Evolutionary conservation across 2,797 vertebrate species (phyloP), one percentile per base, ranked within the genome.

Genomic region (Holocentrus rufus): DNA sequence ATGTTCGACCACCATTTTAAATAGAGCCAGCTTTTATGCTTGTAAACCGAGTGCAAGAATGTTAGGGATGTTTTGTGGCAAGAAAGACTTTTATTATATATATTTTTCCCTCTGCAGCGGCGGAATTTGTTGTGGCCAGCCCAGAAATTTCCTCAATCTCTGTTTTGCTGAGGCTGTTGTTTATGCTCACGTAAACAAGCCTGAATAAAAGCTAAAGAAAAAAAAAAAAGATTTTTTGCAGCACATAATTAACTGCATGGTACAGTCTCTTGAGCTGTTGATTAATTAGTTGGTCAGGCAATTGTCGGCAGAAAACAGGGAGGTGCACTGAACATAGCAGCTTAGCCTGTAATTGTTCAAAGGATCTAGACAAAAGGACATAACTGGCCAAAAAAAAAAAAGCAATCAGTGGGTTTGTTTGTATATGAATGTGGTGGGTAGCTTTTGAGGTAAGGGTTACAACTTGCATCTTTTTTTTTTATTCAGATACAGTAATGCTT

Each of bases 261-360:
- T 44, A 27, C 66, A 44, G 74, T 77, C 76, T 79, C 65, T 69
- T 59, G 59, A 72, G 76, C 25, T 30, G 61, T 56, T 76, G 69
- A 76, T 78, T 88, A 88, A 92, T 88, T 89, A 86, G 63, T 34
- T 74, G 49, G 54, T 65, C 65, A 72, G 65, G 36, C 71, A 31
- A 46, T 72, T 59, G n/a, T 64, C 34, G 5, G 30, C 39, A 65
- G 63, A 9, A 47, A 63, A 57, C 34, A 15, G 30, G 49, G 36
- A 57, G 66, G 34, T 68, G 66, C 66, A 69, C 14, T 15, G 39
- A 65, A 71, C 61, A 56, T 15, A 50, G 58, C 46, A 36, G 72
- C 69, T 77, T 70, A 34, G 57, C 42, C 18, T 7, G 7, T 23
- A 55, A 9, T 4, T 36, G 57, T 68, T 63, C 49, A 74, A 64